Percentiles rank a stretch among this genome's conserved stretches.
Evolutionary conservation across 2,113 vertebrate species (phyloP).

Genomic region (Heteronetta atricapilla): DNA sequence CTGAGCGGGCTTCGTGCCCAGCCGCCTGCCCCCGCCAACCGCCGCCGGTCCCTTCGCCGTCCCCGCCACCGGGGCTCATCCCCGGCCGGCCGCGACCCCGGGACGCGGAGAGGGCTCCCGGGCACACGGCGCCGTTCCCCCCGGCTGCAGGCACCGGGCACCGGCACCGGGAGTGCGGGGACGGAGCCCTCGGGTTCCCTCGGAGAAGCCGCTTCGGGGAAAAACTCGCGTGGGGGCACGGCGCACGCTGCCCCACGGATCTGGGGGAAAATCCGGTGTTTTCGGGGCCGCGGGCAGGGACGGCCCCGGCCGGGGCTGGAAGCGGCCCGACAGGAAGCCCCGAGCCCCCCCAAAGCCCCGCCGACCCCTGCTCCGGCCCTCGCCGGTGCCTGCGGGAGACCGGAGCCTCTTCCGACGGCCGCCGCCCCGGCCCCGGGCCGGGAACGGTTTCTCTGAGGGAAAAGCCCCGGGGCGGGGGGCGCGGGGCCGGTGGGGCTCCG

Average conservation of each 20-base stretch:
- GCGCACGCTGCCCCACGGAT: neutral
- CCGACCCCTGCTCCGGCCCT: neutral
- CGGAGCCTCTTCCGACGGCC: conserved; percentile 33
- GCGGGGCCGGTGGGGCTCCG: neutral
- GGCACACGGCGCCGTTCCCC: no score
- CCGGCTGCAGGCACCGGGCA: neutral
- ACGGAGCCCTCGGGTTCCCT: neutral
- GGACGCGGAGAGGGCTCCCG: no score
- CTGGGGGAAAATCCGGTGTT: neutral
- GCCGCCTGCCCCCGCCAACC: neutral
- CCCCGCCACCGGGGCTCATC: neutral
- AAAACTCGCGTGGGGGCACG: neutral
- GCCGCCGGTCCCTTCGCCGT: neutral
- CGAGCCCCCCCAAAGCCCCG: no score
- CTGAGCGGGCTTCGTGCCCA: neutral
- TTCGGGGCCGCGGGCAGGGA: neutral
- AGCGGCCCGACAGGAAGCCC: neutral
- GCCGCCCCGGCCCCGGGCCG: neutral
- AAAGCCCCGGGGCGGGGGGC: neutral
- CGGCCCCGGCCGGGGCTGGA: neutral
- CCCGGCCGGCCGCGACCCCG: no score
- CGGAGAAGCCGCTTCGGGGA: neutral
- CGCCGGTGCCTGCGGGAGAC: neutral
- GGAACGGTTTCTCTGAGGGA: neutral
- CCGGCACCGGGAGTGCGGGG: no score